phyloP scores from a whole-genome alignment of 2,113 vertebrate species.

The Pao palembangensis region DNA sequence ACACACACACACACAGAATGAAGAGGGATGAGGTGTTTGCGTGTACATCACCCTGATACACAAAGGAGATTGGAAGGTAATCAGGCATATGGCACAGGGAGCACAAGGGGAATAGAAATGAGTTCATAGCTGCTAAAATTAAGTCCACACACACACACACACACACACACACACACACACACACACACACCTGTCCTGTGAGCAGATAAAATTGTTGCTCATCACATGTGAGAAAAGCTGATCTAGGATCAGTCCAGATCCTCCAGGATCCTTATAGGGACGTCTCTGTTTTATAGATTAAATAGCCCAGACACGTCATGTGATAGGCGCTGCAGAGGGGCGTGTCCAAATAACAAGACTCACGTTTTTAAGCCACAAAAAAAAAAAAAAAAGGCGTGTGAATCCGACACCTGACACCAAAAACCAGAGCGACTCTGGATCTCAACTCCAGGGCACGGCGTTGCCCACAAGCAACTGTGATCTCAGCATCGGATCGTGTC shows the following conservation, averaged over 20 bases:
- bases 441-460: too few species aligned
- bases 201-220: constrained; percentile 6
- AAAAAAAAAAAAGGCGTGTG: too few species aligned
- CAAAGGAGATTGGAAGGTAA: constrained; percentile 37
- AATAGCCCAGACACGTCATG: too few species aligned
- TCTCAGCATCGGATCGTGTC: neutral
- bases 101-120: constrained; percentile 37
- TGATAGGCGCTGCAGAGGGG: too few species aligned
- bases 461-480: too few species aligned
- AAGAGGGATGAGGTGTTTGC: constrained; percentile 6
- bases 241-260: constrained; percentile 12
- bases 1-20: constrained; percentile 1
- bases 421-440: too few species aligned
- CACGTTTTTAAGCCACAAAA: too few species aligned
- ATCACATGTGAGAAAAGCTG: constrained; percentile 5
- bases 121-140: constrained; percentile 16
- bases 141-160: constrained; percentile 16
- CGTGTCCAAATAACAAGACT: too few species aligned
- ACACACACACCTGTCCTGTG: neutral
- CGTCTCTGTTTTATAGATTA: too few species aligned
- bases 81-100: constrained; percentile 36
- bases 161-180: neutral
- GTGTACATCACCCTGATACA: constrained; percentile 20
- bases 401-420: too few species aligned
- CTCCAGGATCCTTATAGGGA: too few species aligned